phyloP scores from a whole-genome alignment of 2,888 invertebrate genomes.

The Thymelicus lineola region DNA sequence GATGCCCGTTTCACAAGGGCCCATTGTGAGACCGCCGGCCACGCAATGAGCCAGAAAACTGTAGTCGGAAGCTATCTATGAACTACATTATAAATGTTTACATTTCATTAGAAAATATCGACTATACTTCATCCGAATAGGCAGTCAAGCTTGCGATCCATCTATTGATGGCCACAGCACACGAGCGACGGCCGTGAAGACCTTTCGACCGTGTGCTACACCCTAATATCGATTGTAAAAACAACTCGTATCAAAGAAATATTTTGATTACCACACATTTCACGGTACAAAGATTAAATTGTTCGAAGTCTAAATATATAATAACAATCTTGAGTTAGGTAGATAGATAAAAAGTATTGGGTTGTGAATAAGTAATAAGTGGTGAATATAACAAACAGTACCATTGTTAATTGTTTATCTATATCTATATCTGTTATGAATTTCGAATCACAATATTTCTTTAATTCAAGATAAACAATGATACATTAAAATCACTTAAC shows the following conservation, averaged over 20 bases:
- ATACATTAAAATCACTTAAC: conserved; percentile 67
- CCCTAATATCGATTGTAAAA: conserved; percentile 60
- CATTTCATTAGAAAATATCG: conserved; percentile 79
- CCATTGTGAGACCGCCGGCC: conserved; percentile 55
- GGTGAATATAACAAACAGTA: neutral
- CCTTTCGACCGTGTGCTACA: conserved; percentile 24
- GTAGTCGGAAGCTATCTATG: conserved; percentile 78
- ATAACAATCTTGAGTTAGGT: neutral
- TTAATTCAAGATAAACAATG: conserved; percentile 52
- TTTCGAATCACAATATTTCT: conserved; percentile 33
- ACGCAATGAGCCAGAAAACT: conserved; percentile 69
- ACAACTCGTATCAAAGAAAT: conserved; percentile 39
- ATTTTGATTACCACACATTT: conserved; percentile 22
- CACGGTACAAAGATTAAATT: neutral
- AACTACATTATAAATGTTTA: conserved; percentile 76
- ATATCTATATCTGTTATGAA: neutral
- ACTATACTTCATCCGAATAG: conserved; percentile 71
- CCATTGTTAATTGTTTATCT: conserved; percentile 43
- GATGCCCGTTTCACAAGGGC: conserved; percentile 65
- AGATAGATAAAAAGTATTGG: conserved; percentile 8
- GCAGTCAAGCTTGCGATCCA: conserved; percentile 72
- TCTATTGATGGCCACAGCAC: conserved; percentile 58
- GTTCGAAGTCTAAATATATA: neutral
- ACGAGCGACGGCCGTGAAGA: neutral
- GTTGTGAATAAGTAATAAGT: neutral